These are phyloP conservation scores for Epistrophella euchroma DNA, from an alignment of 2,888 invertebrate genomes.

Conservation along the genomic window DNA sequence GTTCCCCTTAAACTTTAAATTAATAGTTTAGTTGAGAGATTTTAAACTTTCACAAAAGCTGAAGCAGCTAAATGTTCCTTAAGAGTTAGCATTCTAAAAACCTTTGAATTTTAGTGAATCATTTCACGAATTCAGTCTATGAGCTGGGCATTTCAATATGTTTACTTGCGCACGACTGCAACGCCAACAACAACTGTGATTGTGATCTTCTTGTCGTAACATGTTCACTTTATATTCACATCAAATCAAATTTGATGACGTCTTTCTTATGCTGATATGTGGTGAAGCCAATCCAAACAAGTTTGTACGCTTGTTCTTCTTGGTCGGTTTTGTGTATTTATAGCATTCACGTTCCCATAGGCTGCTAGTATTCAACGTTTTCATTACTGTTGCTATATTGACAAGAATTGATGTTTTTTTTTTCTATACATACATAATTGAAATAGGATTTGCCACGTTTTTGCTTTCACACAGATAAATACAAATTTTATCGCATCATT, in stretches of 20 bases:
- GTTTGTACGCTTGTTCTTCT: conserved; percentile 28
- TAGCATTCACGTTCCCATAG: conserved; percentile 52
- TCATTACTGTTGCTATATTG: conserved; percentile 42
- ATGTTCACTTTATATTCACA: conserved; percentile 34
- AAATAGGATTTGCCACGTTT: conserved; percentile 58
- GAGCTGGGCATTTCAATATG: conserved; percentile 37
- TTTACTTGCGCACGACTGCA: conserved; percentile 7
- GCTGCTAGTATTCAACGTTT: conserved; percentile 47
- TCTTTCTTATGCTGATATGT: conserved; percentile 12
- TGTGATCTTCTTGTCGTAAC: conserved; percentile 48
- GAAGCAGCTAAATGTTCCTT: neutral
- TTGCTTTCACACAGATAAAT: conserved; percentile 36
- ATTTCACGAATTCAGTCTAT: conserved; percentile 50
- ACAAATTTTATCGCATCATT: conserved; percentile 26
- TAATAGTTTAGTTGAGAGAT: neutral
- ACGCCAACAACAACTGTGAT: neutral
- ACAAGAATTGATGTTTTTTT: conserved; percentile 10
- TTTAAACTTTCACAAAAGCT: conserved; percentile 26
- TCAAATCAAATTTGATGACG: conserved; percentile 26
- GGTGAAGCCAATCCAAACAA: conserved; percentile 43
- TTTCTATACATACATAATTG: conserved; percentile 33
- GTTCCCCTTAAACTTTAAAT: neutral
- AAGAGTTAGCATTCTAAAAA: neutral
- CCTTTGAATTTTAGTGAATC: conserved; percentile 23
- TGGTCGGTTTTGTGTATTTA: conserved; percentile 26